These are phyloP conservation scores for Fratercula arctica DNA, from an alignment of 2,797 vertebrate species.

Conservation along the genomic window DNA sequence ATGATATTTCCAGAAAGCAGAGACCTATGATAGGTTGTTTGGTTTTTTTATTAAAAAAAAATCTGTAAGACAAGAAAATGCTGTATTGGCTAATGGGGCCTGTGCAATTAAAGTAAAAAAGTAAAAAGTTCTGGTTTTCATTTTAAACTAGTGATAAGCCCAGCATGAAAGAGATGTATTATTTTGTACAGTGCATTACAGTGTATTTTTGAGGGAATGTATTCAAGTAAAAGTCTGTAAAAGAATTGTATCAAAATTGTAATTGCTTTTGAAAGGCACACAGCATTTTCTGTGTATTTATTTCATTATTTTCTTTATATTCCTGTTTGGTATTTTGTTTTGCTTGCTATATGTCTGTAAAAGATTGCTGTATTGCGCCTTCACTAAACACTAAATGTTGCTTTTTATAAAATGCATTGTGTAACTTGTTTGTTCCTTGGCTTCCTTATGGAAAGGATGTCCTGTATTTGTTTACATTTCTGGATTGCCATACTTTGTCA, in stretches of 20 bases:
- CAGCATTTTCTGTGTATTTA: background rate
- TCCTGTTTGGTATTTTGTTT: background rate
- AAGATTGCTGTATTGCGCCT: background rate
- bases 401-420: background rate
- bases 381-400: background rate
- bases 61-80: rapidly evolving
- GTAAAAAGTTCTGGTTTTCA: background rate
- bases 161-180: background rate
- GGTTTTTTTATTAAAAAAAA: background rate
- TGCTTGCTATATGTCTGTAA: background rate
- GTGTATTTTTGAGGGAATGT: background rate
- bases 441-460: conserved; percentile 46
- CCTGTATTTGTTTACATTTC: conserved; percentile 5
- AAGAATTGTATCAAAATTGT: background rate
- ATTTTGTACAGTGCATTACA: background rate
- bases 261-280: background rate
- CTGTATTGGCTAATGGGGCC: background rate
- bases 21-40: rapidly evolving
- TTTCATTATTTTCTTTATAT: background rate
- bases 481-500: background rate
- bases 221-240: background rate
- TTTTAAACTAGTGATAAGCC: background rate
- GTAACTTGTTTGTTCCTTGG: conserved; percentile 32
- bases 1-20: background rate
- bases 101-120: background rate